Evolutionary conservation across 2,113 vertebrate species (phyloP), one percentile per base, ranked within the genome.

Genomic region (Dicerorhinus sumatrensis): DNA sequence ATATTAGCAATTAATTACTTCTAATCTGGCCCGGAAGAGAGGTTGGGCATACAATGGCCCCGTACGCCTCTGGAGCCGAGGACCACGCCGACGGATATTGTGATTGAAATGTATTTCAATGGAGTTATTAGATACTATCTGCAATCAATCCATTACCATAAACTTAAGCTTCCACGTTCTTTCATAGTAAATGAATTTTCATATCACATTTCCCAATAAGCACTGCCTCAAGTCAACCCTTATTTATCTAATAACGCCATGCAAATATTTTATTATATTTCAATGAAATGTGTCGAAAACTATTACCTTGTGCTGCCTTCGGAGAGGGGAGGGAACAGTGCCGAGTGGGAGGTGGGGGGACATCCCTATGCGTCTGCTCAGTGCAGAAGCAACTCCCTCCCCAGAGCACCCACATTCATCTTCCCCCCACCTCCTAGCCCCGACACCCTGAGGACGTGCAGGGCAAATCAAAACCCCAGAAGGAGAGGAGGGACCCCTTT

Each of bases 211-310:
- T 99, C 98, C 98, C 98, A 99, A 98, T 81, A 98, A 99, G 98
- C 98, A 98, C 98, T 98, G 98, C 98, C 98, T 98, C 98, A 96
- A 99, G 98, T 98, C 99, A 98, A 97, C 98, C 98, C 98, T 98
- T 98, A 99, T 99, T 98, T 98, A 99, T 99, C 98, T 98, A 98
- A 99, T 99, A 99, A 98, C 9, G 29, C 98, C 98, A 98, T 99
- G 99, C 98, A 99, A 99, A 99, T 98, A 98, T 99, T 99, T 98
- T 98, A 98, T 98, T 98, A 98, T 97, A 98, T 99, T 99, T 98
- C 99, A 98, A 98, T 98, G 99, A 98, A 98, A 98, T 96, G 95
- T 92, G 98, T 98, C 97, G 2, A 93, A 97, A 98, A 98, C 98
- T 97, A 98, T 99, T 98, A 98, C 98, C 96, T 96, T 88, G 94